Evolutionary conservation across 2,113 vertebrate genomes (phyloP).

Genomic region (Sarotherodon lohbergeri): DNA sequence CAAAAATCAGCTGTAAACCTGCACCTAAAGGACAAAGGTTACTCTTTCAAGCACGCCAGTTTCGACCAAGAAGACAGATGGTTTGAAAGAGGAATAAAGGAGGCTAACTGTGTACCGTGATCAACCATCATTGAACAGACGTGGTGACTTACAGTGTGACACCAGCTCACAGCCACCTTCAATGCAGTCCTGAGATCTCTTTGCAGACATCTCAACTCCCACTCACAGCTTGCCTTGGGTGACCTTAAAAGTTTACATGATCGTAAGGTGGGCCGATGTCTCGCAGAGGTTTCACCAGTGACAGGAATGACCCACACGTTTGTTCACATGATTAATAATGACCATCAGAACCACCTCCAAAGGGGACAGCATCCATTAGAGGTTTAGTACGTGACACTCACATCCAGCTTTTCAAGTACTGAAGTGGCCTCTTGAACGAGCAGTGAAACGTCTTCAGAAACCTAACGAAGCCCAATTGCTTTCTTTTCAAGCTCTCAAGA

Average conservation of each 20-base stretch:
- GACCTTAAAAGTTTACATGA: background rate
- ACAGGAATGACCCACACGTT: background rate
- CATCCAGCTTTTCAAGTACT: background rate
- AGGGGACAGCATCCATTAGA: background rate
- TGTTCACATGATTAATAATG: background rate
- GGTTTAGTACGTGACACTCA: background rate
- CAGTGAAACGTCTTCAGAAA: background rate
- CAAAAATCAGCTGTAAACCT: background rate
- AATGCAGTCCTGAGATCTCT: background rate
- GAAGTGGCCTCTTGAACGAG: background rate
- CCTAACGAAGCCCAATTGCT: background rate
- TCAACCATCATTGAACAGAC: background rate
- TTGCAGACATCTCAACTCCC: background rate
- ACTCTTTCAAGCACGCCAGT: background rate
- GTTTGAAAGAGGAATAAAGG: background rate
- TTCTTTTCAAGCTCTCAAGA: background rate
- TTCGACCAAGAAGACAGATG: background rate
- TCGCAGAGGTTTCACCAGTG: background rate
- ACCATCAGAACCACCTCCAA: background rate
- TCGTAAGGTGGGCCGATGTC: background rate
- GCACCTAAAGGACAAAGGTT: background rate
- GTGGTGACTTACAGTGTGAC: background rate
- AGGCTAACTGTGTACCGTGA: rapidly evolving
- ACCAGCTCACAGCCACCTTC: background rate
- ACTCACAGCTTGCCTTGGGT: background rate